phyloP scores from a whole-genome alignment of 2,888 invertebrate species.

The Volucella inflata region DNA sequence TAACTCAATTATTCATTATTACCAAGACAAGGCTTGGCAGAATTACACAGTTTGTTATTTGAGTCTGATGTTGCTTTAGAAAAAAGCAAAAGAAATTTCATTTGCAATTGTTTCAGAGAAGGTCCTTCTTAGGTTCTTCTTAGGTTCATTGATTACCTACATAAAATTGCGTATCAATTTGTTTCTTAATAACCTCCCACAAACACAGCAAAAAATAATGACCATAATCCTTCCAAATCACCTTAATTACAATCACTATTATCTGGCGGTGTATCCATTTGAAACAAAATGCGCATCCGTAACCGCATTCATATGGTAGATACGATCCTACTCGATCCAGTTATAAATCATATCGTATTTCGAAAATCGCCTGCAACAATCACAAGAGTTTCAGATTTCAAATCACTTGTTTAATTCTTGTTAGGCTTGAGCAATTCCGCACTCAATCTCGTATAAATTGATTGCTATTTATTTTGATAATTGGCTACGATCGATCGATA shows the following conservation, averaged over 20 bases:
- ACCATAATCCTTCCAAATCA: conserved; percentile 66
- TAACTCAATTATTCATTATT: too few species aligned
- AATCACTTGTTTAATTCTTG: conserved; percentile 62
- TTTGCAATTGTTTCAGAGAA: too few species aligned
- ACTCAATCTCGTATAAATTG: conserved; percentile 78
- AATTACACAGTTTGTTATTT: too few species aligned
- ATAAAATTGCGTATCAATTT: conserved; percentile 37
- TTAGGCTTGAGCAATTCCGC: conserved; percentile 59
- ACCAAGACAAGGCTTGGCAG: too few species aligned
- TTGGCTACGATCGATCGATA: conserved; percentile 78
- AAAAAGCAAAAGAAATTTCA: too few species aligned
- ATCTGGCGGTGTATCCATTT: conserved; percentile 40
- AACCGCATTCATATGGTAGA: conserved; percentile 11
- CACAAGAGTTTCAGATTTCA: conserved; percentile 78
- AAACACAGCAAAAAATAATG: conserved; percentile 31
- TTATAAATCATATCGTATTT: conserved; percentile 73
- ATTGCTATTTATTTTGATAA: conserved; percentile 81
- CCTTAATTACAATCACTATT: conserved; percentile 68
- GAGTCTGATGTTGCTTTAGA: too few species aligned
- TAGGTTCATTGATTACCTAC: conserved; percentile 19
- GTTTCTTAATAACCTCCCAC: conserved; percentile 51
- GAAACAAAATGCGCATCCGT: conserved; percentile 39
- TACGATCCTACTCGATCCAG: conserved; percentile 38
- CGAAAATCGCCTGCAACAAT: conserved; percentile 74
- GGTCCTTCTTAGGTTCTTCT: background rate